Conservation (phyloP, 2,888 invertebrate species). For the Elegia similella region DNA sequence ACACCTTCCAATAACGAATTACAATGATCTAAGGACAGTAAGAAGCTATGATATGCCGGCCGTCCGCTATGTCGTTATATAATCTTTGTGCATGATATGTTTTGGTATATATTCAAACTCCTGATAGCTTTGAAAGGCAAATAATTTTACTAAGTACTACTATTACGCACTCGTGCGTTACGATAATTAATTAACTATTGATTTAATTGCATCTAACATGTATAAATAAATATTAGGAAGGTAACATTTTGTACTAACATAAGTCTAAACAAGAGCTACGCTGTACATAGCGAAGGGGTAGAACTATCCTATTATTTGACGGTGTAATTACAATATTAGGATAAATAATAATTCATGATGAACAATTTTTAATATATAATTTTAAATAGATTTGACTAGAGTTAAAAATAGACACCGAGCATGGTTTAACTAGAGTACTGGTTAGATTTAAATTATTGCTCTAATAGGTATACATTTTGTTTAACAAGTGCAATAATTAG, state of each 20-base stretch:
- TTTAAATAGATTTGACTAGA: conserved; percentile 31
- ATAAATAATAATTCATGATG: conserved; percentile 25
- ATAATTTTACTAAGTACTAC: conserved; percentile 19
- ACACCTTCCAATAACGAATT: conserved; percentile 30
- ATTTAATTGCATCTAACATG: conserved; percentile 18
- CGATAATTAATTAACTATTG: conserved; percentile 25
- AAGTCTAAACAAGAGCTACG: conserved; percentile 14
- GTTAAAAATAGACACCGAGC: conserved; percentile 70
- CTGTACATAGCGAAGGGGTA: conserved; percentile 7
- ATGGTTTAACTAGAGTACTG: conserved; percentile 53
- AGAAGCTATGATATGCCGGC: conserved; percentile 64
- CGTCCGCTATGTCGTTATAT: conserved; percentile 48
- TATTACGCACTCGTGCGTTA: conserved; percentile 19
- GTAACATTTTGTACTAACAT: conserved; percentile 20
- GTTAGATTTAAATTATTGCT: conserved; percentile 65
- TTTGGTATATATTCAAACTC: conserved; percentile 10
- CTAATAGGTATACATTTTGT: conserved; percentile 58
- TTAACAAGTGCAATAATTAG: conserved; percentile 59
- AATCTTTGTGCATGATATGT: conserved; percentile 76
- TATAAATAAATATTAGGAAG: conserved; percentile 19
- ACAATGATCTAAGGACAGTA: conserved; percentile 28
- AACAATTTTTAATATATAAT: conserved; percentile 25
- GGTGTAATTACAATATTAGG: conserved; percentile 17
- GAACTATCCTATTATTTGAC: conserved; percentile 20
- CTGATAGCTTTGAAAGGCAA: conserved; percentile 23